These are phyloP conservation scores for Myrmophylax atrothorax DNA, from an alignment of 2,113 vertebrate species.

Conservation along the genomic window DNA sequence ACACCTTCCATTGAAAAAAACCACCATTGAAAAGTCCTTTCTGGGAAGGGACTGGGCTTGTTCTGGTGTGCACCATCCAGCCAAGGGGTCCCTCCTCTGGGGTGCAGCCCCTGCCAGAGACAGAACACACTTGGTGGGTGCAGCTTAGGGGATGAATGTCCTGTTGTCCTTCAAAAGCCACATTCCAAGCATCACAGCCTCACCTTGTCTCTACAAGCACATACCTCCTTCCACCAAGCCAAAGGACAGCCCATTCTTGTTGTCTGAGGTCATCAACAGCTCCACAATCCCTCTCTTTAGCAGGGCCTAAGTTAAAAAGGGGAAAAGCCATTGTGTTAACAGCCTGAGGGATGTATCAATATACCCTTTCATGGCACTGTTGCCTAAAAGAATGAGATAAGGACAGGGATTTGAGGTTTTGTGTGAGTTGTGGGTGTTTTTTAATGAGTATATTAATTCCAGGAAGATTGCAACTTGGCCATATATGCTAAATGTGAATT, in stretches of 20 bases:
- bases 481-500: not conserved
- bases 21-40: too few species aligned
- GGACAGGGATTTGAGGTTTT: not conserved
- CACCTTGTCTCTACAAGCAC: not conserved
- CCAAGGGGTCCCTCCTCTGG: not conserved
- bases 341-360: not conserved
- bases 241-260: slow-evolving; percentile 71
- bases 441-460: not conserved
- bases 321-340: not conserved
- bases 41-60: not conserved
- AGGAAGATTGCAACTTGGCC: not conserved
- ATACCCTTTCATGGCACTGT: not conserved
- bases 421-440: not conserved
- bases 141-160: accelerated
- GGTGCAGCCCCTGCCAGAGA: not conserved
- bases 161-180: not conserved
- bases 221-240: slow-evolving; percentile 88
- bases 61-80: not conserved
- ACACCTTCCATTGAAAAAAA: not conserved
- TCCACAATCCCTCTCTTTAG: slow-evolving; percentile 84
- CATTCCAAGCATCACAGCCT: not conserved
- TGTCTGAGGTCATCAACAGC: slow-evolving; percentile 88
- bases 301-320: slow-evolving; percentile 75
- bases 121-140: not conserved
- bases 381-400: not conserved